These are phyloP conservation scores for Dryoscopus gambensis DNA, from an alignment of 2,113 vertebrate genomes.

Conservation along the genomic window DNA sequence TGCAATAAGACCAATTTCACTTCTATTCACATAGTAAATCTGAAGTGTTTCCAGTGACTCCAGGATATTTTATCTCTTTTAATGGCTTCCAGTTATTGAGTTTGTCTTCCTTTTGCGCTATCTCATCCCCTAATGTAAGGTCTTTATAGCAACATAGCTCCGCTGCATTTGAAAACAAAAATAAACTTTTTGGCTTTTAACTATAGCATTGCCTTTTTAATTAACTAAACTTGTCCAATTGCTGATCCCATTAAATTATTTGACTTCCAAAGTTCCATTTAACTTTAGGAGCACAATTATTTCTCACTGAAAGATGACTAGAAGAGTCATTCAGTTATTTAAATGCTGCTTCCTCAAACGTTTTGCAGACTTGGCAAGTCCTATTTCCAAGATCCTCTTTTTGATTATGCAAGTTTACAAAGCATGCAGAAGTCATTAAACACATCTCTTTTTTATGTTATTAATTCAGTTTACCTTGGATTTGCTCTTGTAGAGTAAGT, in stretches of 20 bases:
- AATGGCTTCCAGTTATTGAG: not conserved
- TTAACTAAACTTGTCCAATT: not conserved
- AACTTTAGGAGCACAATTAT: not conserved
- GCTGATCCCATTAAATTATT: not conserved
- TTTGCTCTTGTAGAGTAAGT: not conserved
- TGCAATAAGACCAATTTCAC: not conserved
- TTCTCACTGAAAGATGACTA: not conserved
- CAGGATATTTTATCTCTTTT: not conserved
- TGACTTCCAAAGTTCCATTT: not conserved
- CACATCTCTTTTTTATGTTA: not conserved
- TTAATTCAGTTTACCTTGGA: not conserved
- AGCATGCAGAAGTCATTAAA: not conserved
- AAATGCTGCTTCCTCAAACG: conserved; percentile 30
- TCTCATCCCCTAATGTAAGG: not conserved
- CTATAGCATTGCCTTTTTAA: not conserved
- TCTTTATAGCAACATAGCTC: not conserved
- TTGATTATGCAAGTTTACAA: conserved; percentile 11
- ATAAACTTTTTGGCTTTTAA: not conserved
- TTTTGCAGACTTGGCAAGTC: not conserved
- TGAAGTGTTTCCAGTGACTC: not conserved
- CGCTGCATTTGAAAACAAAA: not conserved
- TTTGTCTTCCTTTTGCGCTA: not conserved
- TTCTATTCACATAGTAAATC: not conserved
- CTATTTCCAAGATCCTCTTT: conserved; percentile 37
- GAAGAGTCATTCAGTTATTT: conserved; percentile 23